phyloP scores from a whole-genome alignment of 1,140 invertebrate species.

The Drosophila funebris region DNA sequence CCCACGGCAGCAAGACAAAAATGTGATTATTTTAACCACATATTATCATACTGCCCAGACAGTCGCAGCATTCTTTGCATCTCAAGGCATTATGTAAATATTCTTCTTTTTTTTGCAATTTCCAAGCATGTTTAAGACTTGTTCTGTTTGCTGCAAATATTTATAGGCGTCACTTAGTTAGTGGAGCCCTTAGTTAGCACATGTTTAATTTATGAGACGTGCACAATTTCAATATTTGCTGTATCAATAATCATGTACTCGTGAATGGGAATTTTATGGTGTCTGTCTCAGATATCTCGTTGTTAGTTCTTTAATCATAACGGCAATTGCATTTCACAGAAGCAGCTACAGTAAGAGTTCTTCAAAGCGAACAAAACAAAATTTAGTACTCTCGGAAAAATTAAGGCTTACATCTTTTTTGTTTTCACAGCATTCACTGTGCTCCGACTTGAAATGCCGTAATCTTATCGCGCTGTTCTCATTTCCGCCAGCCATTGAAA shows the following conservation, averaged over 20 bases:
- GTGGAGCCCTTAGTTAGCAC: constrained; percentile 29
- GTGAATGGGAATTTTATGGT: not conserved
- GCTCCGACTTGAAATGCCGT: not conserved
- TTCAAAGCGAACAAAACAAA: not conserved
- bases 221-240: constrained; percentile 28
- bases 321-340: constrained; percentile 17
- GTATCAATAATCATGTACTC: constrained; percentile 26
- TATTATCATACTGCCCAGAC: constrained; percentile 18
- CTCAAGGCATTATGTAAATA: constrained; percentile 17
- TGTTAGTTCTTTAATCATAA: constrained; percentile 10
- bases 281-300: not conserved
- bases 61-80: not conserved
- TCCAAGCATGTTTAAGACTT: constrained; percentile 5
- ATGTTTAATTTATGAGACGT: constrained; percentile 31
- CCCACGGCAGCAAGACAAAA: not conserved
- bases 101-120: not conserved
- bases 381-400: not conserved
- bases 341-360: not conserved
- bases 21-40: not conserved
- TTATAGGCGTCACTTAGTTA: constrained; percentile 3
- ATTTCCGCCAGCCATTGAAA: constrained; percentile 25
- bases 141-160: constrained; percentile 25
- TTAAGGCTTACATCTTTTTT: too few species aligned
- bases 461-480: constrained; percentile 39
- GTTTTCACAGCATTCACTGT: constrained; percentile 2